Base-by-base conservation (phyloP, 2,113 vertebrate species). In the Sitta europaea region DNA sequence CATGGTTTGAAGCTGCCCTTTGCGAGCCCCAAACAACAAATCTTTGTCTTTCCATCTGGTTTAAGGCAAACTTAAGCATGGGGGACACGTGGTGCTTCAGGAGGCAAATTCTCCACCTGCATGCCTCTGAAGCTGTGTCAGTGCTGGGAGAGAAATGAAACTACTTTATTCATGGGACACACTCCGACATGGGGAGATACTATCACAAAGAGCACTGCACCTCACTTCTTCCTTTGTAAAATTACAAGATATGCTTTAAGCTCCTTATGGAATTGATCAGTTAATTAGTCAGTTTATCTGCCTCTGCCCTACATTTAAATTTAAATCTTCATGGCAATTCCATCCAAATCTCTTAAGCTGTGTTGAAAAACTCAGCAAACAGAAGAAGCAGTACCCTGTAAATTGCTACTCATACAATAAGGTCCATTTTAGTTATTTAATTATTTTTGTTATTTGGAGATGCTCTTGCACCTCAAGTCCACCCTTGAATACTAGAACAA, bases 281-380 rank as follows among this genome's bases (percentile, higher is more conserved):
- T 80, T 94, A 95, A 96, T 95, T 96, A 90, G 92, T 90, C 81
- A 94, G 63, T 96, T 94, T 91, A 94, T 92, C 82, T 95, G 78
- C 59, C 55, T 88, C 59, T 97, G 85, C 47, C 95, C 93, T 71
- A 83, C 79, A 92, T 90, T 90, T 86, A 91, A 50, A 85, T 89
- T 57, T 87, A 92, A 86, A 57, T 83, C 67, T 93, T 83, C 57
- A 27, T 59, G 38, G 63, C 76, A 88, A 62, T 95, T 90, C 71
- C 47, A 67, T 86, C 95, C 43, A 90, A 88, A 86, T 67, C 54
- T 76, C 72, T 90, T 93, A 88, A 91, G 71, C 67, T 90, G 48
- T 77, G 40, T 18, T 93, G 33, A 70, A 59, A 97, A 94, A 88
- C 74, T 53, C 81, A 74, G 43, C 55, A 83, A 91, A 47, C 0